Base-by-base conservation (phyloP, 2,888 invertebrate genomes). In the Leptopilina syphax region DNA sequence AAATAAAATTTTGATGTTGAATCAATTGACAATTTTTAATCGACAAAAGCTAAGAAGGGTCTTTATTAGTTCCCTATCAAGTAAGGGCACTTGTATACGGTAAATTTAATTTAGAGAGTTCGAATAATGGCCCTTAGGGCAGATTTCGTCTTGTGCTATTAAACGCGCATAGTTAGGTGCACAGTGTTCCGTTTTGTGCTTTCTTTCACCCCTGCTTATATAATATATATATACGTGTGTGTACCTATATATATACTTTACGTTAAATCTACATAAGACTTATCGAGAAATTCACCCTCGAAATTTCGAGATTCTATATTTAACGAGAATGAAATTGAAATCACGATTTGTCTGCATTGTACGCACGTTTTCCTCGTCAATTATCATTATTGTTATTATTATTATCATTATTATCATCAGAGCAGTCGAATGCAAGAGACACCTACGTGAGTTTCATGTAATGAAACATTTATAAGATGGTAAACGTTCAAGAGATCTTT, bases 71-170 rank as follows among this genome's bases (percentile, higher is more conserved):
- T 34, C 50, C 50, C 50, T n/a, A 34, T 54, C 54, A 9, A 73
- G 57, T 13, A 41, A n/a, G 73, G 73, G 73, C 34, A 73, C 73
- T 73, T 73, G 50, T 65, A 65, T 65, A 77, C 50, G 65, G 27
- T 65, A 41, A 65, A 77, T 77, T 77, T 65, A 77, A 77, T 77
- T 77, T 77, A 77, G 65, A 77, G 77, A 65, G 77, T 77, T 77
- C 24, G 27, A 65, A 77, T 73, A 73, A 73, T 57, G 57, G 54
- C 73, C 70, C 57, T 73, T 9, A n/a, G 57, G 73, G 73, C 73
- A 73, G 57, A 73, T 73, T 73, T n/a, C 73, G 27, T 73, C 73
- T 73, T 57, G 34, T 34, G 57, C 73, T 57, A 77, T 77, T 77
- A 77, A 77, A 77, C 65, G 77, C 65, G 77, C 77, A 77, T 77